phyloP scores from a whole-genome alignment of 2,113 vertebrate species.

The Poicephalus gulielmi region DNA sequence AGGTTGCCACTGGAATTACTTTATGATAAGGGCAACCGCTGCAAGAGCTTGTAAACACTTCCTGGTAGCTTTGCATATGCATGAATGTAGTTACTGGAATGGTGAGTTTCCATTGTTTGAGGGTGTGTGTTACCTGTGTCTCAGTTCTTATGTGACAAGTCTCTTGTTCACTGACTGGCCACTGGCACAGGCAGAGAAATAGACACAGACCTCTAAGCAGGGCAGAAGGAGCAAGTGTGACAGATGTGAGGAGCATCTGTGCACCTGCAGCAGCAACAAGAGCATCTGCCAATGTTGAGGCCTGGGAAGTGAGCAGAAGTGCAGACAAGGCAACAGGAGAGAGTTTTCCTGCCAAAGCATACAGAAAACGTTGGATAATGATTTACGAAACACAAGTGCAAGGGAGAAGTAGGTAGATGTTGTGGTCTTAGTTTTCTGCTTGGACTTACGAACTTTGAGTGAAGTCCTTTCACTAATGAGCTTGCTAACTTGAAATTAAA shows the following conservation, averaged over 20 bases:
- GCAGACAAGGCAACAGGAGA: not conserved
- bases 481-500: not conserved
- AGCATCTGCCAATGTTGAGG: not conserved
- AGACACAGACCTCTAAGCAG: not conserved
- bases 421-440: not conserved
- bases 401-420: not conserved
- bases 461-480: not conserved
- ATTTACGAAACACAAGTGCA: not conserved
- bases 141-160: fast-evolving
- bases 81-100: fast-evolving
- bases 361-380: not conserved
- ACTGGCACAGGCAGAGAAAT: not conserved
- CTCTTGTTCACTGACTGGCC: not conserved
- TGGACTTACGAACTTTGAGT: not conserved
- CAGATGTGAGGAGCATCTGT: not conserved
- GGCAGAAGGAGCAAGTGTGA: not conserved
- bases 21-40: not conserved
- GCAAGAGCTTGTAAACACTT: not conserved
- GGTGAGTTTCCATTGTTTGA: not conserved
- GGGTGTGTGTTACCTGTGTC: not conserved
- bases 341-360: not conserved
- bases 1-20: not conserved
- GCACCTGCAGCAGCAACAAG: not conserved
- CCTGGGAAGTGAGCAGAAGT: not conserved
- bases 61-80: not conserved